These are phyloP conservation scores for Perccottus glenii DNA, from an alignment of 2,113 vertebrate genomes.

Conservation along the genomic window DNA sequence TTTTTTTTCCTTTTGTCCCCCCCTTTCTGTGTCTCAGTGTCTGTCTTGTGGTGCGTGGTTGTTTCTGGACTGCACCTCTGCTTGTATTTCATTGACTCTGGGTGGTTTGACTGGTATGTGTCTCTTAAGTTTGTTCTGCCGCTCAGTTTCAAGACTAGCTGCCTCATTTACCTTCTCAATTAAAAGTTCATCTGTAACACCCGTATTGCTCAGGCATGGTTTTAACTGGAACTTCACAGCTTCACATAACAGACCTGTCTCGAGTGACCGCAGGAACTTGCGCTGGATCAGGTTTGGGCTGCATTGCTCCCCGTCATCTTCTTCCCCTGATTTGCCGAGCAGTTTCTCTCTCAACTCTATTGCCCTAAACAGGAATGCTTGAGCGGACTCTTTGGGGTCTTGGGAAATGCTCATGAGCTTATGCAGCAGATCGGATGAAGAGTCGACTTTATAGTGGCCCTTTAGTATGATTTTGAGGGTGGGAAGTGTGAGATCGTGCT, in stretches of 20 bases:
- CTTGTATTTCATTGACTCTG: not conserved
- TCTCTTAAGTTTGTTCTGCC: not conserved
- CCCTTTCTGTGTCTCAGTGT: not conserved
- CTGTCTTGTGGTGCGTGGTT: not conserved
- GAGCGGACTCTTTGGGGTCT: not conserved
- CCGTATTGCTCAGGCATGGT: not conserved
- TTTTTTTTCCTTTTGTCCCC: not conserved
- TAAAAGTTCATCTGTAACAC: not conserved
- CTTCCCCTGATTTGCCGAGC: constrained; percentile 3
- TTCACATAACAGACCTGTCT: constrained; percentile 9
- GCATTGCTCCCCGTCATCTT: not conserved
- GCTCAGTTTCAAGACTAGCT: not conserved
- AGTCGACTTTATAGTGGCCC: constrained; percentile 40
- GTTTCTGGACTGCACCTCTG: not conserved
- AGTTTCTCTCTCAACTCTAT: constrained; percentile 2
- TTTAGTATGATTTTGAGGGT: constrained; percentile 35
- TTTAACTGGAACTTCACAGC: not conserved
- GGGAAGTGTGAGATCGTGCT: constrained; percentile 1
- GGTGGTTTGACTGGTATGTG: not conserved
- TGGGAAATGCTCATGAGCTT: not conserved
- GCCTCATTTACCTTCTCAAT: constrained; percentile 1
- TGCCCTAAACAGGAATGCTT: not conserved
- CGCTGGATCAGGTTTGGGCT: constrained; percentile 6
- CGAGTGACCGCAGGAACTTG: constrained; percentile 9
- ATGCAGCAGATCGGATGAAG: constrained; percentile 35